Base-by-base conservation (phyloP, 2,113 vertebrate genomes). In the Jacana jacana region DNA sequence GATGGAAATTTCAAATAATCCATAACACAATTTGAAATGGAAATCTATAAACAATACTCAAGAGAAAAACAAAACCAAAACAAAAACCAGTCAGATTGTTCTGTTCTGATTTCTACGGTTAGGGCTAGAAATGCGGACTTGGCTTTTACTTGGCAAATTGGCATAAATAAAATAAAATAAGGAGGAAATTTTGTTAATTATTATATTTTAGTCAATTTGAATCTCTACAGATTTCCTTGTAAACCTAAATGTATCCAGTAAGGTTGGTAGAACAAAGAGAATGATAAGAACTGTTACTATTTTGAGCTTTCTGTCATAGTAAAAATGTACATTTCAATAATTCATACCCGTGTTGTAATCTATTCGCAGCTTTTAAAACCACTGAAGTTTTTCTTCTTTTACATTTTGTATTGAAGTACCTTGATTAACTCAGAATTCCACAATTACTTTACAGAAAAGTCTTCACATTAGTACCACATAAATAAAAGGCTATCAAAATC, bases 311-410 rank as follows among this genome's bases (percentile, higher is more conserved):
- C 42, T 81, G 22, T 54, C 52, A 66, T 2, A 65, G 13, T n/a
- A 85, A 83, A 85, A 90, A 94, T 83, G 58, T 80, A 60, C 76
- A 69, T 88, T 81, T 89, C 40, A 85, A 64, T 81, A 77, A 70
- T 93, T 91, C 48, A 54, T 75, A 68, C 19, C 39, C 40, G 4
- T 52, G 14, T 30, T 58, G 30, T 64, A 90, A 83, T 78, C 46
- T 88, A 88, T 65, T 89, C 61, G 88, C 22, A 75, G 23, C 42
- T 84, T 91, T 78, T 89, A 79, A 91, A 94, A 65, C n/a, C 73
- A 78, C 12, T 51, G 66, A 78, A 24, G 42, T 5, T 39, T 68
- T 76, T 81, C n/a, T 89, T 75, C 40, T 18, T 79, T 92, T 54
- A 81, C 10, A 65, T 75, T 79, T 79, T 81, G 7, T 51, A 60